phyloP scores from a whole-genome alignment of 2,888 invertebrate genomes.

The Neuroscelio doddi region DNA sequence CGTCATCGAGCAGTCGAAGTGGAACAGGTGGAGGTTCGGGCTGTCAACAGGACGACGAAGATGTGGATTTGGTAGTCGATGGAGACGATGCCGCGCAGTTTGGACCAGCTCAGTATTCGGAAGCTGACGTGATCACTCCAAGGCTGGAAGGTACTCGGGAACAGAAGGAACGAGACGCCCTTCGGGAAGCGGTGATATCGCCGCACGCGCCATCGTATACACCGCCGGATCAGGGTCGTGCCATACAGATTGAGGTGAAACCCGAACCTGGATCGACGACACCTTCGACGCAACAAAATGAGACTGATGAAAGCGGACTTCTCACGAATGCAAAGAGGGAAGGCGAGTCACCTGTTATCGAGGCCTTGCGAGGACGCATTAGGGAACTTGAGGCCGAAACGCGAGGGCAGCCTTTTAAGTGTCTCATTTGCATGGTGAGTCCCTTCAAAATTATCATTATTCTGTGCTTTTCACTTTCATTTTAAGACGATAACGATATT shows the following conservation, averaged over 20 bases:
- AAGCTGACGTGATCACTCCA: conserved; percentile 78
- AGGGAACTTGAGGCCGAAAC: conserved; percentile 81
- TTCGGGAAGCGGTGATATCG: conserved; percentile 74
- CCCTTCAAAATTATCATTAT: too few relatives aligned
- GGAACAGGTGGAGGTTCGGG: conserved; percentile 48
- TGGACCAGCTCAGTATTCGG: conserved; percentile 90
- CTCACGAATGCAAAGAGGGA: conserved; percentile 56
- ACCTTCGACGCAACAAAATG: conserved; percentile 54
- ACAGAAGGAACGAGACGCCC: conserved; percentile 75
- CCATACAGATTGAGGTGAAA: conserved; percentile 66
- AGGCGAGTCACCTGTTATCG: conserved; percentile 74
- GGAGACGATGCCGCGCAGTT: conserved; percentile 89
- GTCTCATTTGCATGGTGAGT: conserved; percentile 87
- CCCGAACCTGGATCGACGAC: conserved; percentile 67
- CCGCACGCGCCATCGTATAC: conserved; percentile 63
- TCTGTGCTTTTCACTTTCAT: too few relatives aligned
- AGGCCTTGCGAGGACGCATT: conserved; percentile 84
- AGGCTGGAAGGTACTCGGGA: conserved; percentile 73
- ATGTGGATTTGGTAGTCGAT: conserved; percentile 86
- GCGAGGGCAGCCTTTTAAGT: conserved; percentile 81
- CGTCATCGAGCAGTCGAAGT: conserved; percentile 67
- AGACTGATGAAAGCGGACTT: conserved; percentile 56
- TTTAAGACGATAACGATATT: too few relatives aligned
- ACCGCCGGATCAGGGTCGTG: conserved; percentile 60
- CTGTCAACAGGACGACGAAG: conserved; percentile 78